These are phyloP conservation scores for Pedetes capensis DNA, from an alignment of 2,113 vertebrate genomes.

Conservation along the genomic window DNA sequence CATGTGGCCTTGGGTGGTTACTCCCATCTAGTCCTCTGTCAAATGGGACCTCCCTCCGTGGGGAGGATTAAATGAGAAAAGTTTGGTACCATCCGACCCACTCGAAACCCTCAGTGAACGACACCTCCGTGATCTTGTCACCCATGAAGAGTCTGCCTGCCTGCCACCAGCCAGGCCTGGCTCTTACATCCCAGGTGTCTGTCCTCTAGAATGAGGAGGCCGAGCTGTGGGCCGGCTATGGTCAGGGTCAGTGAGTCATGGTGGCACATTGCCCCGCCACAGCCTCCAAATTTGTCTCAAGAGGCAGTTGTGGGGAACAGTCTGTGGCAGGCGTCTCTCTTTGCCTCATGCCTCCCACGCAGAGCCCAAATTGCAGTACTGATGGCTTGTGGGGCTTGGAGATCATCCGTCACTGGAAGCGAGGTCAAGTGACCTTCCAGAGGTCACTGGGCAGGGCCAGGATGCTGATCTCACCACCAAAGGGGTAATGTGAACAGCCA, in stretches of 20 bases:
- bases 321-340: neutral
- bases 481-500: neutral
- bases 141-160: neutral
- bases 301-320: neutral
- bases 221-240: neutral
- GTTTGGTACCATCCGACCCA: neutral
- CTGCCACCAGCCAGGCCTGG: neutral
- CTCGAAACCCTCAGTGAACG: neutral
- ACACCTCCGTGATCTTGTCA: fast-evolving
- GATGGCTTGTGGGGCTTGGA: neutral
- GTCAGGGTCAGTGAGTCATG: neutral
- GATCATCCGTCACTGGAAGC: neutral
- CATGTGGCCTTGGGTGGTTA: neutral
- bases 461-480: neutral
- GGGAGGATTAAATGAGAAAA: neutral
- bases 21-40: neutral
- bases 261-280: no score
- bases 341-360: neutral
- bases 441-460: neutral
- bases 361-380: neutral
- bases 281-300: neutral
- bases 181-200: no score
- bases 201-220: neutral
- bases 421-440: neutral
- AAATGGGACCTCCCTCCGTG: neutral